These are phyloP conservation scores for Chelonia mydas DNA, from an alignment of 2,797 vertebrate species.

Conservation along the genomic window DNA sequence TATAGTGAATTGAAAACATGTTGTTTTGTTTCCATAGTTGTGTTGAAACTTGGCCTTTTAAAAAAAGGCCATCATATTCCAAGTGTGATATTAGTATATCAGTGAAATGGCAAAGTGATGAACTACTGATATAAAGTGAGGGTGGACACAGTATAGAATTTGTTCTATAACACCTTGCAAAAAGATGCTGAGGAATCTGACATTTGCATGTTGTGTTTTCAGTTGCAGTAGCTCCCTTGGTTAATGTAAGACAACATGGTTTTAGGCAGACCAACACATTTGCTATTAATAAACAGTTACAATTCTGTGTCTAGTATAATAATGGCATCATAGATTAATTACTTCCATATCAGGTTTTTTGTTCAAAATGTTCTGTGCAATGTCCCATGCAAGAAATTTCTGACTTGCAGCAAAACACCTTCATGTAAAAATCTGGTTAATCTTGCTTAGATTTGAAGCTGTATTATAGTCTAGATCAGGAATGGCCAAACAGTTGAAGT, in stretches of 20 bases:
- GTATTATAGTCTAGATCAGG: neutral
- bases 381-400: neutral
- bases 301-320: neutral
- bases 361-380: neutral
- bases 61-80: neutral
- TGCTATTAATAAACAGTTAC: neutral
- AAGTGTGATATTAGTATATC: neutral
- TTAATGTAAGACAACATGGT: neutral
- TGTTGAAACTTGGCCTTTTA: neutral
- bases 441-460: neutral
- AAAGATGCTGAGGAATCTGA: neutral
- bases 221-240: neutral
- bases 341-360: neutral
- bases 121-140: neutral
- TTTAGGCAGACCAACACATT: neutral
- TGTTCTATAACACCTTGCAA: neutral
- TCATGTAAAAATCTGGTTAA: neutral
- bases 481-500: too few relatives aligned
- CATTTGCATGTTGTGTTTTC: neutral
- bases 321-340: neutral
- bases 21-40: neutral
- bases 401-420: neutral
- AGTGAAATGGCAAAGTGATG: neutral
- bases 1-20: neutral
- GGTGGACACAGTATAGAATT: neutral